Evolutionary conservation across 2,888 invertebrate species (phyloP), one percentile per base, ranked within the genome.

Genomic region (Syrista parreyssii): DNA sequence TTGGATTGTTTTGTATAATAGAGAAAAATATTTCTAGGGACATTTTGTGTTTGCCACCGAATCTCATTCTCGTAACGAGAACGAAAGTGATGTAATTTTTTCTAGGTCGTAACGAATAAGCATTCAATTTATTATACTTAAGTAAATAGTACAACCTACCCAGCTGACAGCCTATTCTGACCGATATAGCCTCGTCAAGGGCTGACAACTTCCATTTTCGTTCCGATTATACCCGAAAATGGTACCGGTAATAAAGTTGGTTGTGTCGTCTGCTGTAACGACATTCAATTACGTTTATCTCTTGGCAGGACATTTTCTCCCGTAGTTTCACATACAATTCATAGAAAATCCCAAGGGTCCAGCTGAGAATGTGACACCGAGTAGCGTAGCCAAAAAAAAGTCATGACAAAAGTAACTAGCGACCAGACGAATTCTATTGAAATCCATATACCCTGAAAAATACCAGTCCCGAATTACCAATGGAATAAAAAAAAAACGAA

Each of bases 211-310:
- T 55, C 23, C 55, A 55, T 55, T 55, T 23, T 55, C 55, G 55
- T 23, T 23, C 23, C 74, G 74, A 74, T 74, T 23, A 36, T 35
- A 33, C 11, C 74, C 74, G 33, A 33, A 74, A 71, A 71, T 23
- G 71, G 71, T 23, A 74, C 23, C 23, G n/a, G n/a, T 33, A 33
- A 33, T 32, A 12, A 36, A 74, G 36, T 35, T 35, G 36, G 34
- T 55, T 23, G 71, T 12, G 71, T 71, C 32, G 33, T 74, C 32
- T 74, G 34, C 35, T 36, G n/a, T 12, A 23, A 30, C 36, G 74
- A 32, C 74, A 34, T 74, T 74, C 74, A 74, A 74, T 74, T 74
- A 74, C 74, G 35, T 74, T 74, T 74, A 74, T 36, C 74, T 33
- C 71, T 55, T 55, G 9, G 55, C 55, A 55, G 55, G 55, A 55